Percentiles rank a stretch among this genome's conserved stretches.
phyloP scores from a whole-genome alignment of 2,888 invertebrate genomes.

The Matsumyia berberina region DNA sequence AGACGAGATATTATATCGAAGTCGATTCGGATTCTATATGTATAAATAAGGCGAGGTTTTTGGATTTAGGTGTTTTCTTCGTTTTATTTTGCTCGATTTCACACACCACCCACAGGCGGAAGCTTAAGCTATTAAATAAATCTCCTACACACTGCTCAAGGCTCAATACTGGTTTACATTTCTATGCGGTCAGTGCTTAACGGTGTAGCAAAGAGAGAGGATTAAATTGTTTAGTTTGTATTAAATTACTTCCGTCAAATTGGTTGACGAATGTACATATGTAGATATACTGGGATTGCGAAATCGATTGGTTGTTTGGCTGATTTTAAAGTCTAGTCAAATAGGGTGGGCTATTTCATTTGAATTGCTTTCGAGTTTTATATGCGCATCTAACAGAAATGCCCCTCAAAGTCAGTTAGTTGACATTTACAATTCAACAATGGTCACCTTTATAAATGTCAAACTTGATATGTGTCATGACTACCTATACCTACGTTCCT shows the following conservation, averaged over 20 bases:
- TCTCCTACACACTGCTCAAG: conserved; percentile 8
- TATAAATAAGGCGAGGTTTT: neutral
- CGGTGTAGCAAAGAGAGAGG: neutral
- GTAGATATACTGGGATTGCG: too few relatives aligned
- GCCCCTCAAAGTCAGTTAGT: too few relatives aligned
- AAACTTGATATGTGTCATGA: too few relatives aligned
- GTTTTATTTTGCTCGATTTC: conserved; percentile 15
- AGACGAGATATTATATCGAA: neutral
- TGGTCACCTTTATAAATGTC: too few relatives aligned
- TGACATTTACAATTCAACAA: too few relatives aligned
- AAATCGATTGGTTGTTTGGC: too few relatives aligned
- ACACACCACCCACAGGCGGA: conserved; percentile 4
- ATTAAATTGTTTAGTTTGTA: conserved; percentile 3
- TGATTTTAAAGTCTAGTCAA: too few relatives aligned
- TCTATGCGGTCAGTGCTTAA: conserved; percentile 2
- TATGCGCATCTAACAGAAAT: too few relatives aligned
- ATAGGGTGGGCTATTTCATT: too few relatives aligned
- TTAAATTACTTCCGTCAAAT: conserved; percentile 13
- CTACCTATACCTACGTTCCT: too few relatives aligned
- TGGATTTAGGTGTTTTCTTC: neutral
- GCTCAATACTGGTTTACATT: conserved; percentile 21
- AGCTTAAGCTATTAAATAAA: conserved; percentile 14
- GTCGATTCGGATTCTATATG: neutral
- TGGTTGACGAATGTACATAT: neutral
- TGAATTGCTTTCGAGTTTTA: too few relatives aligned